These are phyloP conservation scores for Aphyosemion australe DNA, from an alignment of 2,113 vertebrate species.

Conservation along the genomic window DNA sequence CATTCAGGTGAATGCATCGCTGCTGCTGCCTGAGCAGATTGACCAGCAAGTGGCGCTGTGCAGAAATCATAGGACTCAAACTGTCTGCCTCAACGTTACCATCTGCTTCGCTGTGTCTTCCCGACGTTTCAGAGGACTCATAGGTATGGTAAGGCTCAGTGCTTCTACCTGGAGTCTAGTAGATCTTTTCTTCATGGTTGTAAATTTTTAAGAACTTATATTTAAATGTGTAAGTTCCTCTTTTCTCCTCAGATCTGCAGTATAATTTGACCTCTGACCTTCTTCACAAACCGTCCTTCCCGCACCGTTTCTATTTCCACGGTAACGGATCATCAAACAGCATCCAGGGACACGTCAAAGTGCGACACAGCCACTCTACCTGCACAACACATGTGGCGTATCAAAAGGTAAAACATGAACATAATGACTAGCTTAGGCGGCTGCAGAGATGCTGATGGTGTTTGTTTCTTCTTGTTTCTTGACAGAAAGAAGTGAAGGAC, in stretches of 20 bases:
- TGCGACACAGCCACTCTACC: conserved; percentile 60
- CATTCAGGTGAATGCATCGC: conserved; percentile 84
- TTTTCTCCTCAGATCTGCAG: conserved; percentile 81
- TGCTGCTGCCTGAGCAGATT: conserved; percentile 83
- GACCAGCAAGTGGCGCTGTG: conserved; percentile 84
- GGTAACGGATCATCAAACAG: conserved; percentile 87
- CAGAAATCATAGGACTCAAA: conserved; percentile 76
- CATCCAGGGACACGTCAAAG: conserved; percentile 75
- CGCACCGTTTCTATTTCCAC: conserved; percentile 90
- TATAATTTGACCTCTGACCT: conserved; percentile 92
- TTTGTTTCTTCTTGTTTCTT: conserved; percentile 13
- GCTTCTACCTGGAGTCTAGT: neutral
- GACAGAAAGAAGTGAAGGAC: conserved; percentile 91
- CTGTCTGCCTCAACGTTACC: conserved; percentile 83
- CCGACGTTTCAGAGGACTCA: conserved; percentile 80
- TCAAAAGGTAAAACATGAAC: conserved; percentile 84
- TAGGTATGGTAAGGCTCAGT: conserved; percentile 75
- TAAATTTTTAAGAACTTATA: neutral
- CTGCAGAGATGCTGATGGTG: neutral
- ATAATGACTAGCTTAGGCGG: neutral
- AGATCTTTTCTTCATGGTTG: too few species aligned
- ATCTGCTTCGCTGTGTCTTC: conserved; percentile 90
- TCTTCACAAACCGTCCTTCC: conserved; percentile 82
- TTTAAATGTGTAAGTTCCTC: neutral
- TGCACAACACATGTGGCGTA: conserved; percentile 85